These are phyloP conservation scores for Siderastrea siderea DNA, from an alignment of 92 coral and sea anemone genomes.

Conservation along the genomic window DNA sequence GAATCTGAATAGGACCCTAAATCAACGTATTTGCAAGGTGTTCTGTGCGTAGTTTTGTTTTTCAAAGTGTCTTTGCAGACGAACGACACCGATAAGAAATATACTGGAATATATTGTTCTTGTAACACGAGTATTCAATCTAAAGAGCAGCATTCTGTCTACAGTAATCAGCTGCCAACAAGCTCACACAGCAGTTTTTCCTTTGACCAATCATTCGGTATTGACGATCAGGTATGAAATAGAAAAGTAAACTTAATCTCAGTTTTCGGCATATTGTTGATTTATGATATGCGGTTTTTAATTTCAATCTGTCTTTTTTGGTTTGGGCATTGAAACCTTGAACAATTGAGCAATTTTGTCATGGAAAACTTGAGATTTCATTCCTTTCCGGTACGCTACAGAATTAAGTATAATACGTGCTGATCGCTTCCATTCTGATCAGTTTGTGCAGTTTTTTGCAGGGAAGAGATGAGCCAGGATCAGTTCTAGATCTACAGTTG, in stretches of 20 bases:
- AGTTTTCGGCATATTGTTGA: background rate
- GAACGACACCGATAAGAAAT: background rate
- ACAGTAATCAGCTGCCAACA: background rate
- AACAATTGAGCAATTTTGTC: background rate
- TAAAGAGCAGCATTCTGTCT: background rate
- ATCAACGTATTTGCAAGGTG: background rate
- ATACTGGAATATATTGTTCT: background rate
- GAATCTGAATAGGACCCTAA: background rate
- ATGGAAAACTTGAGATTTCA: background rate
- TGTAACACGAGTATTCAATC: background rate
- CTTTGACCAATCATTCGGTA: slow-evolving; percentile 9
- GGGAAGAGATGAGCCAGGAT: background rate
- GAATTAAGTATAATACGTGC: background rate
- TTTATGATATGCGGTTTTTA: background rate
- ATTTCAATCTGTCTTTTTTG: background rate
- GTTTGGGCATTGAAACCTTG: background rate
- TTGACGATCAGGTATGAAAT: background rate
- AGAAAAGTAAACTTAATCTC: slow-evolving; percentile 18
- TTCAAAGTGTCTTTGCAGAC: background rate
- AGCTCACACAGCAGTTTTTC: background rate
- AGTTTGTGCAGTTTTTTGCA: background rate
- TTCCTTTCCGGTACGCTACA: background rate
- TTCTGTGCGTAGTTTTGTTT: background rate
- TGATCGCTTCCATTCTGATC: background rate
- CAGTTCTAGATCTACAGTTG: too few species aligned